phyloP scores from a whole-genome alignment of 2,888 invertebrate species.

The Drosophila anomelani region DNA sequence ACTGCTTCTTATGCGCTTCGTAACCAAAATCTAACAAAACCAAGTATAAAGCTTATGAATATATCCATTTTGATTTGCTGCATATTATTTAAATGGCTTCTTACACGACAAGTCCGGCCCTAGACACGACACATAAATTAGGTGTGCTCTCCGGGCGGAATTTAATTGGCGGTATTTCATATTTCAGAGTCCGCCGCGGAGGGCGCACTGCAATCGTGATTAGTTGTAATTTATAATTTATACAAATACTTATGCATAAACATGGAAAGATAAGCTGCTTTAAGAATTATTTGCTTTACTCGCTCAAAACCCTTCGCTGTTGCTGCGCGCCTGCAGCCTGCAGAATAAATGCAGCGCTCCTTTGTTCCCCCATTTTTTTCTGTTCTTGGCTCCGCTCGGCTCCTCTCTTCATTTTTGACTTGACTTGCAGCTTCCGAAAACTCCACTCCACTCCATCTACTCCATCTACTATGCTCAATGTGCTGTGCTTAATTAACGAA shows the following conservation, averaged over 20 bases:
- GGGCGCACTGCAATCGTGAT: constrained; percentile 47
- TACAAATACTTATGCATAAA: constrained; percentile 51
- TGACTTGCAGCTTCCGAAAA: constrained; percentile 70
- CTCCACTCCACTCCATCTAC: constrained; percentile 38
- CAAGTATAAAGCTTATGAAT: constrained; percentile 48
- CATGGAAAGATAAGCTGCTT: constrained; percentile 63
- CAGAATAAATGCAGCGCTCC: constrained; percentile 36
- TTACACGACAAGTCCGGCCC: constrained; percentile 27
- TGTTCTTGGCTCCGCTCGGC: constrained; percentile 36
- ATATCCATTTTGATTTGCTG: constrained; percentile 57
- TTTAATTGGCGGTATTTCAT: constrained; percentile 12
- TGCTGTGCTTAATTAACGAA: constrained; percentile 75
- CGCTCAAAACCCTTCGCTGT: constrained; percentile 46
- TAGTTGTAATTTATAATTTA: constrained; percentile 61
- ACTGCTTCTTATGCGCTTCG: constrained; percentile 85
- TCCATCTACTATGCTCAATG: constrained; percentile 50
- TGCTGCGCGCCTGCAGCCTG: constrained; percentile 21
- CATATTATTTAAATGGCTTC: constrained; percentile 45
- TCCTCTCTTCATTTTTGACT: constrained; percentile 59
- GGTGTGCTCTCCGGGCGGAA: constrained; percentile 18
- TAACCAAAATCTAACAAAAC: constrained; percentile 49
- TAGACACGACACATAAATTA: constrained; percentile 14
- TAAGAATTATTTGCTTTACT: constrained; percentile 62
- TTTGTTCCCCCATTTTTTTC: constrained; percentile 28
- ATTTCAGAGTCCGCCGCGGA: constrained; percentile 12